These are phyloP conservation scores for Monodelphis domestica DNA, from an alignment of 2,797 vertebrate genomes.

Conservation along the genomic window DNA sequence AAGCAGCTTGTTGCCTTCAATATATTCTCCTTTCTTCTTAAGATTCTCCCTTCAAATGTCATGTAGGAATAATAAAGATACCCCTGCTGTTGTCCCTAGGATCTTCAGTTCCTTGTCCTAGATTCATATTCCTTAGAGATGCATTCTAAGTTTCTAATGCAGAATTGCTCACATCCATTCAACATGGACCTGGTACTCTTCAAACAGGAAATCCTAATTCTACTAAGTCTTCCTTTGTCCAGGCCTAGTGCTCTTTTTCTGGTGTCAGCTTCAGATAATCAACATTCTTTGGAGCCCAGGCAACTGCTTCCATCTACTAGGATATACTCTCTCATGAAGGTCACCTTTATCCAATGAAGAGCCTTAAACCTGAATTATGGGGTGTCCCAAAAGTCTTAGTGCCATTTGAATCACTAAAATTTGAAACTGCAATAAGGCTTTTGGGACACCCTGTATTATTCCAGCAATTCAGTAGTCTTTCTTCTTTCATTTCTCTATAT, in stretches of 20 bases:
- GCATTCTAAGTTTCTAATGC: background rate
- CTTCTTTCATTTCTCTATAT: background rate
- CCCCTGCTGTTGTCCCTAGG: background rate
- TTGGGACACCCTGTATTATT: background rate
- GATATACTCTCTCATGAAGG: background rate
- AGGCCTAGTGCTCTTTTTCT: background rate
- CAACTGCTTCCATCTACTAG: background rate
- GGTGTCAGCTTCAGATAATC: background rate
- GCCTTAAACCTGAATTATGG: background rate
- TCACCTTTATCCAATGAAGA: background rate
- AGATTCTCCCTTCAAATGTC: background rate
- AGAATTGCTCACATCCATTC: background rate
- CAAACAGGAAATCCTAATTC: background rate
- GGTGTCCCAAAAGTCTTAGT: background rate
- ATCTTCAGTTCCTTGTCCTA: background rate
- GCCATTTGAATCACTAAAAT: background rate
- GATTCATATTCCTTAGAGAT: background rate
- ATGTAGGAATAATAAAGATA: background rate
- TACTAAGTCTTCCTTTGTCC: background rate
- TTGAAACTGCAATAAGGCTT: background rate
- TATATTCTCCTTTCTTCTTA: background rate
- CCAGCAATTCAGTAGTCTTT: background rate
- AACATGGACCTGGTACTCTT: background rate
- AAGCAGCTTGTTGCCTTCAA: background rate
- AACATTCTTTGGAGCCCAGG: background rate